Evolutionary conservation across 2,888 invertebrate genomes (phyloP), one percentile per base, ranked within the genome.

Genomic region (Syrista parreyssii): DNA sequence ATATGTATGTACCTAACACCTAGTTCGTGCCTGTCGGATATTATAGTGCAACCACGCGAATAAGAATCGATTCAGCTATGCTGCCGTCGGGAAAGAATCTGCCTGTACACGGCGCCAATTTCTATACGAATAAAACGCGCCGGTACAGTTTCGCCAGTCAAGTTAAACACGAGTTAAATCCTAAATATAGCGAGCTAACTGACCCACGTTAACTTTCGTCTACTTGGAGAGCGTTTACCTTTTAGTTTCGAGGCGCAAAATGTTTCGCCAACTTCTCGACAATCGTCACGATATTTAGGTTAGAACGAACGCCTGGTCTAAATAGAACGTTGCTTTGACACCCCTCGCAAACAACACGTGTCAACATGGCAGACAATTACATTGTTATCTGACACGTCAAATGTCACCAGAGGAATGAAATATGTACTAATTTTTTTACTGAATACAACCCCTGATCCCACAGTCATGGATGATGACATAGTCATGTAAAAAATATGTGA

Each of bases 11-110:
- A 79, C 82, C 81, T 79, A 85, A 83, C 82, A 81, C 83, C 71
- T 71, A 78, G 85, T 86, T 87, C 88, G 89, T 89, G 88, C 82
- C 85, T 85, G 82, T 82, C 82, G 84, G 87, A 84, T 85, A 89
- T 89, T 89, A 89, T 83, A 82, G 76, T 80, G 78, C 40, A 82
- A 82, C 81, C 78, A 78, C 75, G 82, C 82, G 86, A 88, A 89
- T 87, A 85, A 87, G 86, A 88, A 89, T 89, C 88, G 89, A 89
- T 88, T 78, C 71, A 35, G 55, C 40, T 4, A 15, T 15, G 23
- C 69, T 36, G 71, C 55, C 30, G 31, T 32, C 23, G 32, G 30
- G 35, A 74, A 68, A 33, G 68, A 74, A 77, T 77, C 74, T 77
- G 68, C 34, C 75, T 34, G 68, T 73, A 30, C 12, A 2, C 30